Base-by-base conservation (phyloP, 2,797 vertebrate genomes). In the Oreortyx pictus region DNA sequence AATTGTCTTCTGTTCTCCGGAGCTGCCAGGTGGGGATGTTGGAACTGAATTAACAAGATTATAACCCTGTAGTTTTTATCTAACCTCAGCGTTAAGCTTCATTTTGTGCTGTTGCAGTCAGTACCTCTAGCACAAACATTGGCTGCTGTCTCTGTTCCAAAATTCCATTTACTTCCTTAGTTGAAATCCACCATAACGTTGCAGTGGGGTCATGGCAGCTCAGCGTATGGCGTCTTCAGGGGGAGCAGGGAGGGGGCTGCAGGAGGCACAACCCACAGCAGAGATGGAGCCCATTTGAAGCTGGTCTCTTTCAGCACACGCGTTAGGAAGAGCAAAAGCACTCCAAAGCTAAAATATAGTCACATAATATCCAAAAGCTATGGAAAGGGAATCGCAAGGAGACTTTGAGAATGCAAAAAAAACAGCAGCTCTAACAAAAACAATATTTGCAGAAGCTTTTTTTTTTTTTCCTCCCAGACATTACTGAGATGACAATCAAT, bases 401-500 rank as follows among this genome's bases (percentile, higher is more conserved):
- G 33, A 39, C 12, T 60, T 75, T 20, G n/a, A 49, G 60, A 79
- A 84, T 62, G 29, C 13, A 73, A 88, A 25, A n/a, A 50, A 50
- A 14, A 4, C 49, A 25, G 16, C 50, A 76, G 31, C 31, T 86
- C 47, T 61, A 64, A 47, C 73, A 79, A 91, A 94, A 67, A 76
- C 82, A 95, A 29, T 70, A 84, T 37, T 25, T 60, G 73, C 41
- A 52, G 52, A 91, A 70, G 70, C 18, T 83, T 82, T 37, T 23
- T 60, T 35, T n/a, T 85, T 31, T 76, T 82, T 25, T 52, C 84
- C 81, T 75, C 65, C 65, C 81, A 79, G 60, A 44, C 31, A 12
- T 73, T 23, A n/a, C 66, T 37, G 66, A 88, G 35, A 80, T 72
- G 25, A 54, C 41, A 71, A 85, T 93, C 86, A 83, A 89, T 86